Conservation (phyloP, 2,888 invertebrate genomes). For the Spisula subtruncata region DNA sequence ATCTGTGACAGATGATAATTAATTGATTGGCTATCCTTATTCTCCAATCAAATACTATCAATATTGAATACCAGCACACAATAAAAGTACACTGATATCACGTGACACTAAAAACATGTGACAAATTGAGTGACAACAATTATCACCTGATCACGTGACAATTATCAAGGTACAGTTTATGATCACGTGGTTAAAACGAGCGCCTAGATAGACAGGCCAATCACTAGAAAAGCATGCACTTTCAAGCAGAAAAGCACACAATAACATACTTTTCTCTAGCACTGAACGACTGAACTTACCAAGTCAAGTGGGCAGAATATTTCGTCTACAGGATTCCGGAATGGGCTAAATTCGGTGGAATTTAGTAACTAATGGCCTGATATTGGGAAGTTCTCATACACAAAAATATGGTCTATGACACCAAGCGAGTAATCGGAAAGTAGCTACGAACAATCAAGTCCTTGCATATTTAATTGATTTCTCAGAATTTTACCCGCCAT, state of each 20-base stretch:
- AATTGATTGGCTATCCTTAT: no score
- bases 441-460: not conserved
- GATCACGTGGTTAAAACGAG: not conserved
- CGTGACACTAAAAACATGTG: not conserved
- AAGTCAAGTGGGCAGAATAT: not conserved
- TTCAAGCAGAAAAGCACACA: not conserved
- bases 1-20: no score
- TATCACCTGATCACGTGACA: not conserved
- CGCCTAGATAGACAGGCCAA: not conserved
- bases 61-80: not conserved
- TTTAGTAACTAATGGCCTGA: not conserved
- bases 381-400: not conserved
- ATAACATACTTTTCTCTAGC: not conserved
- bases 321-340: not conserved
- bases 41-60: no score
- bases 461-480: not conserved
- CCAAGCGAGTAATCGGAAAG: not conserved
- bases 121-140: not conserved
- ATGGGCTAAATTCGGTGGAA: not conserved
- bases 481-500: not conserved
- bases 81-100: not conserved
- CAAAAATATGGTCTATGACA: not conserved
- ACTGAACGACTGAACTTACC: not conserved
- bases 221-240: not conserved
- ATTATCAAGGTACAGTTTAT: not conserved